Percentiles rank a stretch among this genome's conserved stretches.
Conservation (phyloP, 2,113 vertebrate genomes). For the Taurulus bubalis region DNA sequence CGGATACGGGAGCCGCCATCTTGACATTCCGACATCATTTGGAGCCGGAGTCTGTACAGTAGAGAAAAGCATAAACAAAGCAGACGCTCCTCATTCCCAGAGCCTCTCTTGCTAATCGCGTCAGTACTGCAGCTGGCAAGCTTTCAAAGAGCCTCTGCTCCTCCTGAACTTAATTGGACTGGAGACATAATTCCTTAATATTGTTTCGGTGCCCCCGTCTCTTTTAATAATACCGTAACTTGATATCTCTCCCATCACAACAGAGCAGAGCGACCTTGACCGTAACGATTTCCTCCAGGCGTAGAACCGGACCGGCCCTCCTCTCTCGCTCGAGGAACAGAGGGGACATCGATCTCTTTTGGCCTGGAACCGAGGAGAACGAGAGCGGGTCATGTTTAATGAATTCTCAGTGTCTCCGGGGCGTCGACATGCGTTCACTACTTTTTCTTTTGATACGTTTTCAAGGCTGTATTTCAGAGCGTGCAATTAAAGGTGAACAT, state of each 20-base stretch:
- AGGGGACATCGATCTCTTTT: slow-evolving; percentile 53
- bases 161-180: background rate
- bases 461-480: slow-evolving; percentile 56
- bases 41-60: too few relatives aligned
- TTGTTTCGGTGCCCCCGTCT: background rate
- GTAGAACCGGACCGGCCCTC: background rate
- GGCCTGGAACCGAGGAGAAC: slow-evolving; percentile 19
- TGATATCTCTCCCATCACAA: slow-evolving; percentile 25
- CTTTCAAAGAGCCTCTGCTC: background rate
- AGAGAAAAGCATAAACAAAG: background rate
- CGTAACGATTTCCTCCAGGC: background rate
- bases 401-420: slow-evolving; percentile 35
- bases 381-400: slow-evolving; percentile 63
- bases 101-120: background rate
- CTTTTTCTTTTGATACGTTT: slow-evolving; percentile 74
- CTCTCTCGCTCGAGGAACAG: slow-evolving; percentile 32
- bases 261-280: slow-evolving; percentile 27
- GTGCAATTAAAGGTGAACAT: slow-evolving; percentile 65
- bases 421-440: slow-evolving; percentile 50
- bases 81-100: background rate
- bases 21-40: too few relatives aligned
- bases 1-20: too few relatives aligned
- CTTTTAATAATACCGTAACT: slow-evolving; percentile 18
- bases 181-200: background rate
- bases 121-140: background rate